Conservation (phyloP, 2,113 vertebrate species). For the Platanista minor region DNA sequence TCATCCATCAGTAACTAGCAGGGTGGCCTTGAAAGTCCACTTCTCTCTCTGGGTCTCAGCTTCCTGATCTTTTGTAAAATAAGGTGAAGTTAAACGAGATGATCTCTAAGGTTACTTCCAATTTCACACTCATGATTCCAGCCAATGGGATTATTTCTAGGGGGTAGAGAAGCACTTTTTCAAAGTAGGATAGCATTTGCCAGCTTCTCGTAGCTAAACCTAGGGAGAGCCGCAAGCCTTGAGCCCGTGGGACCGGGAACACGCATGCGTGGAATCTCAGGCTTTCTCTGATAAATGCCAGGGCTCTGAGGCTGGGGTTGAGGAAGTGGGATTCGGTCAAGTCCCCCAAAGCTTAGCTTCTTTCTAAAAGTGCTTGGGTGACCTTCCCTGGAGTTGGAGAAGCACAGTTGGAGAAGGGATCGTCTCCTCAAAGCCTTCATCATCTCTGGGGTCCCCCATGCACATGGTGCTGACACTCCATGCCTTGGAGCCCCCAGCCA, state of each 20-base stretch:
- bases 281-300: neutral
- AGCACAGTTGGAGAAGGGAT: neutral
- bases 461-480: no score
- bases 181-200: neutral
- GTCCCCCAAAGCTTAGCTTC: neutral
- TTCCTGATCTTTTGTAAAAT: neutral
- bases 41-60: constrained; percentile 20
- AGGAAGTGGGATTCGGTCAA: neutral
- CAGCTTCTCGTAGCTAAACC: neutral
- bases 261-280: neutral
- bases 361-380: neutral
- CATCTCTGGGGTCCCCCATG: neutral
- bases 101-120: neutral
- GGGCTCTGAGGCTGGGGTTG: neutral
- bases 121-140: neutral
- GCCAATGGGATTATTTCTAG: neutral
- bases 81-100: neutral
- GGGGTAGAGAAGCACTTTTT: neutral
- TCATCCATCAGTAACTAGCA: neutral
- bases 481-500: neutral
- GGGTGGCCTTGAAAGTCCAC: neutral
- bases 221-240: neutral
- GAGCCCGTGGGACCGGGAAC: neutral
- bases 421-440: neutral
- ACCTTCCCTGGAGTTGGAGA: neutral